Evolutionary conservation across 2,113 vertebrate genomes (phyloP).

Genomic region (human): DNA sequence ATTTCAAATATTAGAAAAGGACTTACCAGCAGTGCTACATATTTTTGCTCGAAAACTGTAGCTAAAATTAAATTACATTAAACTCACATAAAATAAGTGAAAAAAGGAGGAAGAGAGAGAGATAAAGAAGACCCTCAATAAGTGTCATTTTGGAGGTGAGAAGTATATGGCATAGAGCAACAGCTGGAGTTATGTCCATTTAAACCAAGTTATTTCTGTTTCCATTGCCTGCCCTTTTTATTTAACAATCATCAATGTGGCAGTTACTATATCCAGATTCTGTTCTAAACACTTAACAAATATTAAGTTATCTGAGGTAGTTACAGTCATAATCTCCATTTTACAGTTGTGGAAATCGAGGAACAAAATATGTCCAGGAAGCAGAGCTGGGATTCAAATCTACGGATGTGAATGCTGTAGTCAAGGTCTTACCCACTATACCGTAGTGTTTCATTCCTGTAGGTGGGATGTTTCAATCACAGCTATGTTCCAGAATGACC

Average conservation of each 20-base stretch:
- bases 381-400: neutral
- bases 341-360: neutral
- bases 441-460: neutral
- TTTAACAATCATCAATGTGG: neutral
- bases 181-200: neutral
- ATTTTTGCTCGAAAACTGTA: neutral
- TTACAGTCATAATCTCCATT: neutral
- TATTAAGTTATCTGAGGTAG: neutral
- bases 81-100: neutral
- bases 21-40: neutral
- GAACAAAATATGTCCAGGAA: neutral
- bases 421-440: neutral
- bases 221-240: neutral
- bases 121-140: neutral
- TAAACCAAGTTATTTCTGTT: neutral
- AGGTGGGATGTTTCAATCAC: neutral
- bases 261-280: neutral
- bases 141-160: neutral
- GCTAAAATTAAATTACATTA: neutral
- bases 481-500: neutral
- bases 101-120: neutral
- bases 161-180: neutral
- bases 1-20: neutral
- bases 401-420: fast-evolving
- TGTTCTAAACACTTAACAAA: neutral